phyloP scores from a whole-genome alignment of 2,113 vertebrate species.

The Actenoides lindsayi region DNA sequence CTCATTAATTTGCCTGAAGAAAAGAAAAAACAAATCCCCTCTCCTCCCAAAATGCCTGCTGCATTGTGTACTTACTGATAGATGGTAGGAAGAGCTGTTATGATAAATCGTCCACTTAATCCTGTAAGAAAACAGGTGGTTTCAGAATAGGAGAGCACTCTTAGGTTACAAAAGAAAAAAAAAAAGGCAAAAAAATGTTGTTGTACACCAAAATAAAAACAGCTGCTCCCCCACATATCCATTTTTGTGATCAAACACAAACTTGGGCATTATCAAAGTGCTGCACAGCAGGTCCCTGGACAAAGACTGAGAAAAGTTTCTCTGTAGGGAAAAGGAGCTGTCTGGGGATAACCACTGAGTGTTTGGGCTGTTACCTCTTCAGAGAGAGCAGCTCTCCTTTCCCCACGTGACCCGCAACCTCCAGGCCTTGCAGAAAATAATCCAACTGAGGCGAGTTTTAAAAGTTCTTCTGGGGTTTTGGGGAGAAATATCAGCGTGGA shows the following conservation, averaged over 20 bases:
- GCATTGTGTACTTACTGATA: constrained; percentile 89
- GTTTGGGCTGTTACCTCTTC: neutral
- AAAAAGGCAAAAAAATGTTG: neutral
- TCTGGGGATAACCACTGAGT: rapidly evolving
- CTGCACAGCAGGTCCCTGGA: neutral
- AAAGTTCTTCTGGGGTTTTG: neutral
- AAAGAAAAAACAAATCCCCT: no score
- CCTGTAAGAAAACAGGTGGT: constrained; percentile 75
- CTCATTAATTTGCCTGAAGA: neutral
- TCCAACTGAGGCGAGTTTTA: neutral
- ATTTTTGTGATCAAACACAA: neutral
- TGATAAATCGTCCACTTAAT: constrained; percentile 93
- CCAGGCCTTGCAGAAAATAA: neutral
- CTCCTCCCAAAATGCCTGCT: neutral
- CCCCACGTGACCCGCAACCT: neutral
- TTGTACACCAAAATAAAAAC: neutral
- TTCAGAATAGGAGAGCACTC: neutral
- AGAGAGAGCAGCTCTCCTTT: neutral
- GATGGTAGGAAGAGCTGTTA: constrained; percentile 96
- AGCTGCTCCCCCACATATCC: neutral
- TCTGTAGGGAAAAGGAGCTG: neutral
- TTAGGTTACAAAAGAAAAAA: neutral
- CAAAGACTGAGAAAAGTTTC: neutral
- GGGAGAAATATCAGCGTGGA: neutral
- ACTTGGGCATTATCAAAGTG: neutral